Base-by-base conservation (phyloP, 2,113 vertebrate species). In the Morone chrysops region DNA sequence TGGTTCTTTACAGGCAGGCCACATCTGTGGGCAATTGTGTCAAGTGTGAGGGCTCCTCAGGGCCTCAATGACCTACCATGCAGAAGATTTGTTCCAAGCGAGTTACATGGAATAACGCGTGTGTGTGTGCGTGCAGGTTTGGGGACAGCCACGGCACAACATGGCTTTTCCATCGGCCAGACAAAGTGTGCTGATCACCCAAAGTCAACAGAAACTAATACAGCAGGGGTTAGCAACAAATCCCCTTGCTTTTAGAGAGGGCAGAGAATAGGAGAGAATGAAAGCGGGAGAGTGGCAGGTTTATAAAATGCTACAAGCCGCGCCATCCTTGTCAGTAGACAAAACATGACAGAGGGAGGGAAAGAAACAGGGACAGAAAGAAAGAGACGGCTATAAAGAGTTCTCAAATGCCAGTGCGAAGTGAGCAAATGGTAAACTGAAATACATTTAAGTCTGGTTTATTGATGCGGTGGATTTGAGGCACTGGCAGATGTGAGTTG, bases 391-490 rank as follows among this genome's bases (percentile, higher is more conserved):
- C 71, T 80, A n/a, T 70, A 69, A 84, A 71, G 69, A 72, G 71
- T 73, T 83, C 54, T 73, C 40, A 87, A 88, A 90, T 88, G 63
- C 61, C 81, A 68, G 47, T 56, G 25, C 0, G 2, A 74, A 70
- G 73, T 75, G 79, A 79, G 80, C 67, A 77, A 90, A 85, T 62
- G 82, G 73, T 83, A 84, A 87, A 90, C 75, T 83, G 78, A 85
- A 86, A 87, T 51, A 85, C 83, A 83, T 85, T 85, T 85, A 86
- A 80, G 86, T 79, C 75, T 90, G 77, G 51, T 87, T 89, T 92
- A 91, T 91, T 90, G 91, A 92, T 85, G 87, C 17, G 75, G 75
- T 63, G 82, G 92, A 92, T 92, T 91, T 84, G 86, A 90, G 80
- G 77, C 47, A 45, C 81, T 70, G 70, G 87, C 76, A 71, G 70